Conservation (phyloP, 92 coral and sea anemone genomes). For the Isaurus tuberculatus region DNA sequence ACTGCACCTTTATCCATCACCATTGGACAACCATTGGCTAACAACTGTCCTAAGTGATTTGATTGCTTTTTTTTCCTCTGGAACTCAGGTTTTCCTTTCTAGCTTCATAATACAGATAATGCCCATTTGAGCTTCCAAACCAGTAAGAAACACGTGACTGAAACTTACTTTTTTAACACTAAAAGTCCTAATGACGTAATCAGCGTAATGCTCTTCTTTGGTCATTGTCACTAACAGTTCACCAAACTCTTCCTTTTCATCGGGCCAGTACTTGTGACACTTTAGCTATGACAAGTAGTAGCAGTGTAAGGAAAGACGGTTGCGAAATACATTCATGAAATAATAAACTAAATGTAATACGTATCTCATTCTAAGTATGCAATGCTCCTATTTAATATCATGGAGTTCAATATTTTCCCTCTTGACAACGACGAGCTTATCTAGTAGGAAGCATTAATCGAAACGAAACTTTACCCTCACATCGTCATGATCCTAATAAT, state of each 20-base stretch:
- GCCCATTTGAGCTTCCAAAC: neutral
- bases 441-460: too few relatives aligned
- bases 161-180: constrained; percentile 79
- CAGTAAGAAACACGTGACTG: neutral
- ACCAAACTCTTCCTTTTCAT: constrained; percentile 89
- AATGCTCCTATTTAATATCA: too few relatives aligned
- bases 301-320: neutral
- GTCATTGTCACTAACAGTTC: constrained; percentile 84
- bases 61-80: too few relatives aligned
- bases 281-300: constrained; percentile 68
- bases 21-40: too few relatives aligned
- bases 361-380: too few relatives aligned
- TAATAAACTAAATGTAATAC: neutral
- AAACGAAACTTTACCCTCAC: too few relatives aligned
- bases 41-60: too few relatives aligned
- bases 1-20: too few relatives aligned
- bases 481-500: too few relatives aligned
- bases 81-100: too few relatives aligned
- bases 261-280: constrained; percentile 99
- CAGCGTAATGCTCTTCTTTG: constrained; percentile 91
- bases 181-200: constrained; percentile 92
- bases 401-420: too few relatives aligned
- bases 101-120: neutral
- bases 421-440: too few relatives aligned
- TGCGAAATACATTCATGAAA: neutral